These are phyloP conservation scores for Atta colombica DNA, from an alignment of 1,140 invertebrate genomes.

Conservation along the genomic window DNA sequence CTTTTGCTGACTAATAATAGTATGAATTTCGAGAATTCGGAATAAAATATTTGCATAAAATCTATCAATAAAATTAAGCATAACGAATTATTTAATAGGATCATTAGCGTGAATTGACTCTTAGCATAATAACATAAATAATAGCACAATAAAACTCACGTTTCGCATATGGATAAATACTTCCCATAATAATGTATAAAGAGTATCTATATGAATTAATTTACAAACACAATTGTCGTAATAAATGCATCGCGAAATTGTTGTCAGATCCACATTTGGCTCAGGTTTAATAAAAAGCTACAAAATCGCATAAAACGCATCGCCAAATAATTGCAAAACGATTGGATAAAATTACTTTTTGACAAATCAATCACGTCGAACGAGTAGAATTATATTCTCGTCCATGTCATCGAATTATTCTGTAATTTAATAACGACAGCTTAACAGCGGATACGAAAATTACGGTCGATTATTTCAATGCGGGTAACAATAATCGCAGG, in stretches of 20 bases:
- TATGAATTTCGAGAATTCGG: neutral
- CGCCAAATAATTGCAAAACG: slow-evolving; percentile 1
- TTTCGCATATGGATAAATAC: neutral
- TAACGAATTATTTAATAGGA: neutral
- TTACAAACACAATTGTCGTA: slow-evolving; percentile 13
- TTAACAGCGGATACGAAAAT: slow-evolving; percentile 49
- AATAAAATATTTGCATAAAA: neutral
- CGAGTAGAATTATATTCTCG: neutral
- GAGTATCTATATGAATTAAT: neutral
- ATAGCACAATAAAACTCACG: slow-evolving; percentile 10
- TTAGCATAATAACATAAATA: too few species aligned
- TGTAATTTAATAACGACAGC: slow-evolving; percentile 35
- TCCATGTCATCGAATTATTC: neutral
- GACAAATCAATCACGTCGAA: slow-evolving; percentile 13
- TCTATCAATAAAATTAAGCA: neutral
- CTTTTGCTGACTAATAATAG: neutral
- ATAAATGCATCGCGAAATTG: slow-evolving; percentile 12
- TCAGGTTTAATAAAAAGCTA: neutral
- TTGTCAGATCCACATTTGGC: neutral
- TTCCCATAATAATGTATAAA: neutral
- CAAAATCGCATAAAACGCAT: slow-evolving; percentile 3
- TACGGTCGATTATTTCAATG: slow-evolving; percentile 50
- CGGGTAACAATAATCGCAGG: slow-evolving; percentile 37
- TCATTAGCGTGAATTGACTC: neutral
- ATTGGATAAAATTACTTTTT: slow-evolving; percentile 13